These are phyloP conservation scores for Masticophis lateralis DNA, from an alignment of 2,797 vertebrate species.

Conservation along the genomic window DNA sequence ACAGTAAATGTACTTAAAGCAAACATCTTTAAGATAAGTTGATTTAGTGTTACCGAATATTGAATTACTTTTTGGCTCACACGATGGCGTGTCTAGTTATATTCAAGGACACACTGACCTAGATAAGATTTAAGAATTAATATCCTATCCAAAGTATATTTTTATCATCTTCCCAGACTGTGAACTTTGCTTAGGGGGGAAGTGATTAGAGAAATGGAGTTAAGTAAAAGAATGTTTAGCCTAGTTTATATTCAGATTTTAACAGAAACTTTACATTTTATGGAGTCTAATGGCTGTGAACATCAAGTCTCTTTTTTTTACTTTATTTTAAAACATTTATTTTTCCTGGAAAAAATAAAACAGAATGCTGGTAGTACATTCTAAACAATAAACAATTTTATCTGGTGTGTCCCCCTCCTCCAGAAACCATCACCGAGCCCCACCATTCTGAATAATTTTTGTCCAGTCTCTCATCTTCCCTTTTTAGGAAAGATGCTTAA, in stretches of 20 bases:
- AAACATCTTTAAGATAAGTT: slow-evolving; percentile 9
- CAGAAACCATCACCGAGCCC: not conserved
- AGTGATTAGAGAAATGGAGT: not conserved
- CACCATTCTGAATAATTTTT: not conserved
- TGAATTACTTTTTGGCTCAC: not conserved
- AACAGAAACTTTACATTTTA: not conserved
- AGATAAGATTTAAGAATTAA: not conserved
- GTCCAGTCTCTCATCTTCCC: not conserved
- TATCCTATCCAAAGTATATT: not conserved
- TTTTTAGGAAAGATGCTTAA: not conserved
- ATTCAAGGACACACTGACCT: not conserved
- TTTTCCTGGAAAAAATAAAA: not conserved
- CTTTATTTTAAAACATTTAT: not conserved
- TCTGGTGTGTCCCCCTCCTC: not conserved
- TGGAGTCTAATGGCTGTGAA: not conserved
- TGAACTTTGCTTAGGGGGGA: not conserved
- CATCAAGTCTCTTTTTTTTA: not conserved
- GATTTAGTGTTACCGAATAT: slow-evolving; percentile 2
- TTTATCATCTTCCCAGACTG: not conserved
- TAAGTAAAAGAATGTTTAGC: not conserved
- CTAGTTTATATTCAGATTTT: not conserved
- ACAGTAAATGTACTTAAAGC: not conserved
- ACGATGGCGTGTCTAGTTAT: not conserved
- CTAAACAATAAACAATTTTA: not conserved
- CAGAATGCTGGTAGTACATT: not conserved